These are phyloP conservation scores for Leucopsar rothschildi DNA, from an alignment of 2,113 vertebrate species.

Conservation along the genomic window DNA sequence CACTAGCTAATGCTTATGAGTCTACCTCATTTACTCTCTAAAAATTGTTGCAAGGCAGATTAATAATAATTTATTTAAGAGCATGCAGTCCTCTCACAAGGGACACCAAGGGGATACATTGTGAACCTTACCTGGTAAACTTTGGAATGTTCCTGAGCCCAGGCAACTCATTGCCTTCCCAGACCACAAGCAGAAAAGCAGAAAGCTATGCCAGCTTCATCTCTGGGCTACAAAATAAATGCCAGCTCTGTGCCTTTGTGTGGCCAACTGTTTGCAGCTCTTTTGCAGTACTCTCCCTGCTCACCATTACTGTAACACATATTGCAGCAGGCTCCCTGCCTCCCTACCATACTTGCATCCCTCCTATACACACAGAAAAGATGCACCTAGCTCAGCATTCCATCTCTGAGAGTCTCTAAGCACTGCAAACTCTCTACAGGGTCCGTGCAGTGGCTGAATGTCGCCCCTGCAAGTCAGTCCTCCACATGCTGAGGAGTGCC, in stretches of 20 bases:
- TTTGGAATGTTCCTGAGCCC: not conserved
- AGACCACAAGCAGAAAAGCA: not conserved
- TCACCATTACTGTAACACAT: not conserved
- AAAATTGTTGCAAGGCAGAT: not conserved
- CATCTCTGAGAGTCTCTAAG: not conserved
- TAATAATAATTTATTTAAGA: not conserved
- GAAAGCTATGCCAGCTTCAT: not conserved
- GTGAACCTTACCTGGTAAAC: not conserved
- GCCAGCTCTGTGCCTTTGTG: not conserved
- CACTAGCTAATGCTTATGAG: not conserved
- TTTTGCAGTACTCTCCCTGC: fast-evolving
- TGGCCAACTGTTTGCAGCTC: not conserved
- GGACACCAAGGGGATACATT: not conserved
- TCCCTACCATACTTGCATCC: not conserved
- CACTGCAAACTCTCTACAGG: not conserved
- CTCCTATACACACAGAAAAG: fast-evolving
- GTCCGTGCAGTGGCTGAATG: not conserved
- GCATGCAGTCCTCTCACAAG: not conserved
- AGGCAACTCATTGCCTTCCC: not conserved
- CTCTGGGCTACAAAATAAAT: not conserved
- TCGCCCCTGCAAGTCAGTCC: not conserved
- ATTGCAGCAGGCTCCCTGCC: not conserved
- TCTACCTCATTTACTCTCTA: not conserved
- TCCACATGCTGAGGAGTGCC: fast-evolving
- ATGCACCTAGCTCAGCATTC: not conserved